These are phyloP conservation scores for Tenthredo scrophulariae DNA, from an alignment of 2,888 invertebrate genomes.

Conservation along the genomic window DNA sequence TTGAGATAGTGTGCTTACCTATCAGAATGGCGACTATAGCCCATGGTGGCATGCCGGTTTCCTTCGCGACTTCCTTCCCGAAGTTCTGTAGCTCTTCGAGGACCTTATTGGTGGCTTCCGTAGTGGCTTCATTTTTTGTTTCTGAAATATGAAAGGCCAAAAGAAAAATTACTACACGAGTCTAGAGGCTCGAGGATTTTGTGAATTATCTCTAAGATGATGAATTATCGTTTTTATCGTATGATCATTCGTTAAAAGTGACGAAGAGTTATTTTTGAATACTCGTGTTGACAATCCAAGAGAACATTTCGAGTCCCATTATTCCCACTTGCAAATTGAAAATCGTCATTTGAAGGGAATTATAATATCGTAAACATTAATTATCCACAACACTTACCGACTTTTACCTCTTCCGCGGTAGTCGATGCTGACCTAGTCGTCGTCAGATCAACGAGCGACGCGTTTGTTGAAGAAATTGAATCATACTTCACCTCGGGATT, in stretches of 20 bases:
- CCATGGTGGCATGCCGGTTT: slow-evolving; percentile 91
- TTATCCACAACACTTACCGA: slow-evolving; percentile 59
- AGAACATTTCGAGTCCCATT: neutral
- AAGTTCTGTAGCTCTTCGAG: slow-evolving; percentile 79
- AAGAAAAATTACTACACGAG: neutral
- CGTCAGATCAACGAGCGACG: slow-evolving; percentile 54
- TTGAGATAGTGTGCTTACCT: slow-evolving; percentile 79
- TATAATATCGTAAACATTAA: neutral
- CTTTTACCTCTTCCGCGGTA: slow-evolving; percentile 63
- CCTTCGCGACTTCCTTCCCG: slow-evolving; percentile 83
- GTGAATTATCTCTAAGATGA: neutral
- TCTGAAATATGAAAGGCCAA: neutral
- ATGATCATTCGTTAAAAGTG: too few relatives aligned
- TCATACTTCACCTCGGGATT: slow-evolving; percentile 51
- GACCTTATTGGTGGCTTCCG: slow-evolving; percentile 65
- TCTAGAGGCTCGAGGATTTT: neutral
- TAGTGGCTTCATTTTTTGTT: slow-evolving; percentile 60
- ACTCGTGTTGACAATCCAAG: neutral
- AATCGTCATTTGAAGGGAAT: neutral
- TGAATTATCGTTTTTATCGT: neutral
- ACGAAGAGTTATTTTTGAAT: neutral
- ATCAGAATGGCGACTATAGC: slow-evolving; percentile 91
- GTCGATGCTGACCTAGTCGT: slow-evolving; percentile 55
- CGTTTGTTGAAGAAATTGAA: slow-evolving; percentile 55
- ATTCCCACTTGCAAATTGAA: neutral